phyloP scores from a whole-genome alignment of 2,797 vertebrate species.

The Acipenser ruthenus region DNA sequence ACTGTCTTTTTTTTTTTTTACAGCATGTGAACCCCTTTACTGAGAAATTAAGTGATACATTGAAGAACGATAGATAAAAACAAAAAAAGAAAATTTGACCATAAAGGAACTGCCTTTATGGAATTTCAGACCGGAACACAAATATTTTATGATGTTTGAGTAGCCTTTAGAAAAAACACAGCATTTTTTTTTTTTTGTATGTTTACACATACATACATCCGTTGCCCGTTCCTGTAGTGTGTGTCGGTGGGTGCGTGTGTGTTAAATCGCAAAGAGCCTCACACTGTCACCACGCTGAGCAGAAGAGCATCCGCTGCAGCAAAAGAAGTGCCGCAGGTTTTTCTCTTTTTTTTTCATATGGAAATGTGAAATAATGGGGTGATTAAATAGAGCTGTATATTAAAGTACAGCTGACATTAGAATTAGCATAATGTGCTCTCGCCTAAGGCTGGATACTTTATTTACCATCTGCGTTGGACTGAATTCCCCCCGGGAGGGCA shows the following conservation, averaged over 20 bases:
- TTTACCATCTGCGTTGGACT: slow-evolving; percentile 98
- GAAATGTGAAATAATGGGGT: slow-evolving; percentile 99
- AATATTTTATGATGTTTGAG: slow-evolving; percentile 19
- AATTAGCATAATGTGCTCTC: slow-evolving; percentile 99
- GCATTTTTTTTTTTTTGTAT: slow-evolving; percentile 22
- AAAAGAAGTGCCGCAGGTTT: slow-evolving; percentile 70
- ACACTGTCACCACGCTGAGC: slow-evolving; percentile 20
- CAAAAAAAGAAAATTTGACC: too few species aligned
- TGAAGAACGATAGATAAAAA: too few species aligned
- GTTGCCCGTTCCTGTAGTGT: neutral
- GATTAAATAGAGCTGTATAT: slow-evolving; percentile 99
- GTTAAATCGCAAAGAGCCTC: slow-evolving; percentile 19
- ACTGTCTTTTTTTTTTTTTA: too few species aligned
- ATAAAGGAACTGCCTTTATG: too few species aligned
- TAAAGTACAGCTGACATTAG: slow-evolving; percentile 99
- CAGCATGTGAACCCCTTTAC: too few species aligned
- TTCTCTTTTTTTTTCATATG: slow-evolving; percentile 76
- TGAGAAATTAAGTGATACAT: too few species aligned
- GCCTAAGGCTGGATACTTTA: slow-evolving; percentile 98
- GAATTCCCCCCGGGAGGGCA: slow-evolving; percentile 83
- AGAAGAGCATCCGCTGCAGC: slow-evolving; percentile 18
- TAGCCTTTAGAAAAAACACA: slow-evolving; percentile 30
- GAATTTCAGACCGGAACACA: too few species aligned
- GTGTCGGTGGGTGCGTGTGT: slow-evolving; percentile 9
- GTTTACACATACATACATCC: slow-evolving; percentile 23